Evolutionary conservation across 2,113 vertebrate genomes (phyloP), one percentile per base, ranked within the genome.

Genomic region (Bujurquina vittata): DNA sequence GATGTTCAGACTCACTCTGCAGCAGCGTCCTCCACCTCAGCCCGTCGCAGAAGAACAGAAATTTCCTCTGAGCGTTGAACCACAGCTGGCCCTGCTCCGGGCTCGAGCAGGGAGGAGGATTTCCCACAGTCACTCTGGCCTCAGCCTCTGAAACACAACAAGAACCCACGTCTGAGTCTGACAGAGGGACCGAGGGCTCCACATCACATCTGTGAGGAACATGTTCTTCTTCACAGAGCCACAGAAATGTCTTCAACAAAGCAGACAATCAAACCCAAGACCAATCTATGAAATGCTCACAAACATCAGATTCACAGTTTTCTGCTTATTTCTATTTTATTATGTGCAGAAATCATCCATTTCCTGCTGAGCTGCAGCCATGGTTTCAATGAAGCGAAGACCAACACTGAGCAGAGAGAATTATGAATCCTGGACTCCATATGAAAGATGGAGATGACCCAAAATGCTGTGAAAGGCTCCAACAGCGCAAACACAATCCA

Each of bases 41-140:
- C 43, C 96, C 96, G 0, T 97, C 95, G 79, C 98, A 99, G 54
- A 98, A 85, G 84, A 95, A 95, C 15, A 99, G 93, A 18, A 94
- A 95, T 87, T 87, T 96, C 4, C 26, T 91, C 75, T 89, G 81
- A 3, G 93, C 81, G 0, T 97, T 94, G 58, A 99, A 97, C 98
- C 98, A 99, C 86, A 99, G 95, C 91, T 96, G 97, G 0, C 96
- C 91, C 1, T 91, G 91, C 84, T 97, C 94, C 54, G 75, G 78
- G 26, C 77, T 86, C 1, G 94, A 95, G 80, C 98, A 99, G 0
- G 81, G 94, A 0, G 97, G 97, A 18, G 10, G 94, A 8, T 63
- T 73, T 3, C 97, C 97, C 52, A 94, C 72, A 0, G 97, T 98
- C 91, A 99, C 96, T 67, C 95, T 95, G 83, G 95, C 83, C 79